Percentiles rank a stretch among this genome's conserved stretches.
phyloP scores from a whole-genome alignment of 2,888 invertebrate species.

The Branchinecta sandiegonensis region DNA sequence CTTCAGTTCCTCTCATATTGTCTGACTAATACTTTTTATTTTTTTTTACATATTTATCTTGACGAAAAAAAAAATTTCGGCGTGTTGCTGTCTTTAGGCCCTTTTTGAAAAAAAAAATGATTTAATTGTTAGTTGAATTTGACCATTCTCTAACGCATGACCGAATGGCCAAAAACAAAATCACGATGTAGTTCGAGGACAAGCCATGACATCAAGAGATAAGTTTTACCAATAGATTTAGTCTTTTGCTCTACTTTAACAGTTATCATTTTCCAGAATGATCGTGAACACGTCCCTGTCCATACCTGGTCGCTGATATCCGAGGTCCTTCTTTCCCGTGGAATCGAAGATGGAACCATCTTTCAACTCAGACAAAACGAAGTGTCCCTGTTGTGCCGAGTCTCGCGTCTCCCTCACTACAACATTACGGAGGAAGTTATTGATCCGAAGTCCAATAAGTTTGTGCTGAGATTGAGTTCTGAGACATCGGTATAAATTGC shows the following conservation, averaged over 20 bases:
- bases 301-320: slow-evolving; percentile 94
- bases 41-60: too few species aligned
- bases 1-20: too few species aligned
- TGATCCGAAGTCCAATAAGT: slow-evolving; percentile 88
- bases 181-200: too few species aligned
- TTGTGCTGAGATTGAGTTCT: slow-evolving; percentile 80
- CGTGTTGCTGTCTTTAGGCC: too few species aligned
- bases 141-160: too few species aligned
- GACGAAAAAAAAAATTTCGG: too few species aligned
- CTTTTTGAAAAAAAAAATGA: too few species aligned
- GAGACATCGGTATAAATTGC: slow-evolving; percentile 82
- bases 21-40: too few species aligned
- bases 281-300: slow-evolving; percentile 59
- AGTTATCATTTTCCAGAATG: slow-evolving; percentile 39
- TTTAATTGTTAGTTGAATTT: too few species aligned
- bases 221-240: neutral
- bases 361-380: slow-evolving; percentile 89
- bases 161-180: too few species aligned
- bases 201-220: neutral
- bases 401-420: slow-evolving; percentile 78
- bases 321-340: slow-evolving; percentile 74
- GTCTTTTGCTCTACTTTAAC: slow-evolving; percentile 11
- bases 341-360: slow-evolving; percentile 62
- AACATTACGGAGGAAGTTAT: slow-evolving; percentile 89
- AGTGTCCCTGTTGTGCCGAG: slow-evolving; percentile 72